Conservation (phyloP, 2,888 invertebrate genomes). For the Zele albiditarsus region DNA sequence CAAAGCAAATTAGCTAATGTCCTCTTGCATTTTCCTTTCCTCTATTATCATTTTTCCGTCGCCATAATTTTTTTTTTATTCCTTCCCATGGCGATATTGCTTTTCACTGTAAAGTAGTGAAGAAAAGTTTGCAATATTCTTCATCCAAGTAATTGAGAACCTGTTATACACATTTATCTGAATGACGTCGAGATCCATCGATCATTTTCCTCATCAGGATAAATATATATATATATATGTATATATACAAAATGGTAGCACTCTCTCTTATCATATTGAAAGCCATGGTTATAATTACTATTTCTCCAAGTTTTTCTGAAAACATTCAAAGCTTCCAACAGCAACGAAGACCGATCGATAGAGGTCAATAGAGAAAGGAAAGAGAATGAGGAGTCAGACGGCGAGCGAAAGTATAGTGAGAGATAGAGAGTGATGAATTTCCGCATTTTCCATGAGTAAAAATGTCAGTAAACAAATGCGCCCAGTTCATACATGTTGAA, state of each 20-base stretch:
- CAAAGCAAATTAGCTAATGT: constrained; percentile 48
- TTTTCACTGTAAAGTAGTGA: not conserved
- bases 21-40: not conserved
- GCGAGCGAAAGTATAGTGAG: not conserved
- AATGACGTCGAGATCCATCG: constrained; percentile 16
- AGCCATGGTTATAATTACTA: not conserved
- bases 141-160: constrained; percentile 18
- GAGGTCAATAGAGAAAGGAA: not conserved
- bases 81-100: not conserved
- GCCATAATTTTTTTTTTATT: constrained; percentile 18
- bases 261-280: constrained; percentile 11
- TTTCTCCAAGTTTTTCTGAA: not conserved
- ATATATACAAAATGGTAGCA: not conserved
- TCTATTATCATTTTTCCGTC: not conserved
- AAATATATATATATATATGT: not conserved
- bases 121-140: constrained; percentile 6
- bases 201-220: constrained; percentile 21
- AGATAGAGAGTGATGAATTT: not conserved
- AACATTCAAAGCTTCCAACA: not conserved
- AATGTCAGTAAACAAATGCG: not conserved
- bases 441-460: not conserved
- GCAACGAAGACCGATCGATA: not conserved
- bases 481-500: not conserved
- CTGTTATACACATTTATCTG: not conserved
- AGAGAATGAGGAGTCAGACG: not conserved